These are phyloP conservation scores for Planiliza haematocheilus DNA, from an alignment of 2,113 vertebrate genomes.

Conservation along the genomic window DNA sequence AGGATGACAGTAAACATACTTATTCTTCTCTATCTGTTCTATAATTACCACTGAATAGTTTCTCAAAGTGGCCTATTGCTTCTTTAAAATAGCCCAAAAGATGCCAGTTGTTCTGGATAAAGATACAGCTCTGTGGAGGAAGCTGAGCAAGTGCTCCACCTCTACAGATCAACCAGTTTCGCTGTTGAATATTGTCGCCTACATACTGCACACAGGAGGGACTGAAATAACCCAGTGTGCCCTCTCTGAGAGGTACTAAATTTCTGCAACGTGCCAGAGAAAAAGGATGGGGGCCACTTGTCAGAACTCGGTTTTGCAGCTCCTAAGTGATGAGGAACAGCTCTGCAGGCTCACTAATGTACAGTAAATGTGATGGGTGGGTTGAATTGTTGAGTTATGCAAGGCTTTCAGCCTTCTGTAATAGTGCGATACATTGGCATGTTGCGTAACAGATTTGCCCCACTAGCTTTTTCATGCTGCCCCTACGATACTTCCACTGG, in stretches of 20 bases:
- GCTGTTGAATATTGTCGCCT: constrained; percentile 71
- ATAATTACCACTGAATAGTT: constrained; percentile 19
- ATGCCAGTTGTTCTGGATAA: constrained; percentile 38
- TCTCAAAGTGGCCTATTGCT: constrained; percentile 42
- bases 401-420: constrained; percentile 76
- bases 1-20: too few species aligned
- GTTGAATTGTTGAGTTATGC: constrained; percentile 78
- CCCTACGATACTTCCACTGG: constrained; percentile 61
- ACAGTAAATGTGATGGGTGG: constrained; percentile 79
- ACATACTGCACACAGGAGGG: constrained; percentile 65
- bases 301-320: constrained; percentile 72
- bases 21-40: constrained; percentile 13
- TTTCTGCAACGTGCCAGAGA: constrained; percentile 66
- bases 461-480: constrained; percentile 50
- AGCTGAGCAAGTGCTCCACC: constrained; percentile 64
- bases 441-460: constrained; percentile 73
- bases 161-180: constrained; percentile 60
- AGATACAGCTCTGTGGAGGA: constrained; percentile 61
- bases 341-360: constrained; percentile 69
- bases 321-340: constrained; percentile 76
- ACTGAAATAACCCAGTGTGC: constrained; percentile 69
- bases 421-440: constrained; percentile 63
- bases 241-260: constrained; percentile 76
- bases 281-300: constrained; percentile 73
- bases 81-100: constrained; percentile 61